These are phyloP conservation scores for Scrobipalpa atriplicella DNA, from an alignment of 2,888 invertebrate genomes.

Conservation along the genomic window DNA sequence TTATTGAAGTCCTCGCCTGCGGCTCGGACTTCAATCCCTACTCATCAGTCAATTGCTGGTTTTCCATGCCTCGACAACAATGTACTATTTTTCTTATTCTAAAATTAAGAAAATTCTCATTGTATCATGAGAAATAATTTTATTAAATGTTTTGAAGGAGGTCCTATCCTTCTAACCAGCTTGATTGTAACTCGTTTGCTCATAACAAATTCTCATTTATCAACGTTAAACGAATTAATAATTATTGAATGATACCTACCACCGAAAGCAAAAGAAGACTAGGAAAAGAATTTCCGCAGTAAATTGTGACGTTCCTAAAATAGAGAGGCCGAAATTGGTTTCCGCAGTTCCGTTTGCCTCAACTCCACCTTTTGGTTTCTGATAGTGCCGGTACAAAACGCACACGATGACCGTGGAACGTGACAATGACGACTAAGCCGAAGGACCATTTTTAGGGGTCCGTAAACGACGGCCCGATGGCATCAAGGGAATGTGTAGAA, in stretches of 20 bases:
- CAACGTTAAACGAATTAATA: neutral
- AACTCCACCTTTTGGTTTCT: slow-evolving; percentile 58
- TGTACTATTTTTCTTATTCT: no score
- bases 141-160: no score
- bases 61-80: no score
- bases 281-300: slow-evolving; percentile 32
- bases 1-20: no score
- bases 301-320: slow-evolving; percentile 43
- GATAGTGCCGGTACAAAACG: slow-evolving; percentile 76
- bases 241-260: neutral
- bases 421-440: slow-evolving; percentile 80
- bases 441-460: slow-evolving; percentile 34
- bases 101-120: no score
- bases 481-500: no score
- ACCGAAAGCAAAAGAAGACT: neutral
- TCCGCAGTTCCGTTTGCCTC: slow-evolving; percentile 43
- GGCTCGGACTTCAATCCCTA: no score
- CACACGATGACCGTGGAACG: slow-evolving; percentile 63
- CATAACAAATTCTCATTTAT: neutral
- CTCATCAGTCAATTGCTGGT: no score
- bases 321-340: slow-evolving; percentile 42
- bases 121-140: no score
- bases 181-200: no score
- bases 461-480: neutral
- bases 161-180: no score